Percentiles rank a stretch among this genome's conserved stretches.
Evolutionary conservation across 2,797 vertebrate genomes (phyloP).

Genomic region (Alectoris magna): DNA sequence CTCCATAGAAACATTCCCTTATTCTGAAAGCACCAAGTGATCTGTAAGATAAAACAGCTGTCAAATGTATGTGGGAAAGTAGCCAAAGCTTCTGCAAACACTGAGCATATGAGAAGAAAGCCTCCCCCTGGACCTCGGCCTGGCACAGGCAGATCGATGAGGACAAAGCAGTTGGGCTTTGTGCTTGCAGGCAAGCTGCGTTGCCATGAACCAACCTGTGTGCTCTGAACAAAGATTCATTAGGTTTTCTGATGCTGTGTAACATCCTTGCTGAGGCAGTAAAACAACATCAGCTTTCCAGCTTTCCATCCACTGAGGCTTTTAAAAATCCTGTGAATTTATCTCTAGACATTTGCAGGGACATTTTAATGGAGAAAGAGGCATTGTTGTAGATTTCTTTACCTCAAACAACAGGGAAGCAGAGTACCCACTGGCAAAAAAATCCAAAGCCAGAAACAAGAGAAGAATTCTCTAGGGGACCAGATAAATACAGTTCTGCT

Average conservation of each 20-base stretch:
- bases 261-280: neutral
- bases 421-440: constrained; percentile 23
- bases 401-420: constrained; percentile 29
- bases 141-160: neutral
- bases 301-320: neutral
- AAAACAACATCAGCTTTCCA: constrained; percentile 18
- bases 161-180: neutral
- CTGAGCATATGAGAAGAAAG: neutral
- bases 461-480: neutral
- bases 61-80: neutral
- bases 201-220: neutral
- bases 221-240: neutral
- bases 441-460: constrained; percentile 36
- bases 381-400: constrained; percentile 49
- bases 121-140: neutral
- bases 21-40: neutral
- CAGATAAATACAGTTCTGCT: constrained; percentile 31
- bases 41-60: neutral
- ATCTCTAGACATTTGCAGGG: constrained; percentile 38
- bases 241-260: neutral
- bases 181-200: neutral
- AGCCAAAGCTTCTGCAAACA: neutral
- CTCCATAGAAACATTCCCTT: neutral
- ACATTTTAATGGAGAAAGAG: constrained; percentile 50
- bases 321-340: constrained; percentile 55